These are phyloP conservation scores for Noturus placidus DNA, from an alignment of 2,113 vertebrate species.

Conservation along the genomic window DNA sequence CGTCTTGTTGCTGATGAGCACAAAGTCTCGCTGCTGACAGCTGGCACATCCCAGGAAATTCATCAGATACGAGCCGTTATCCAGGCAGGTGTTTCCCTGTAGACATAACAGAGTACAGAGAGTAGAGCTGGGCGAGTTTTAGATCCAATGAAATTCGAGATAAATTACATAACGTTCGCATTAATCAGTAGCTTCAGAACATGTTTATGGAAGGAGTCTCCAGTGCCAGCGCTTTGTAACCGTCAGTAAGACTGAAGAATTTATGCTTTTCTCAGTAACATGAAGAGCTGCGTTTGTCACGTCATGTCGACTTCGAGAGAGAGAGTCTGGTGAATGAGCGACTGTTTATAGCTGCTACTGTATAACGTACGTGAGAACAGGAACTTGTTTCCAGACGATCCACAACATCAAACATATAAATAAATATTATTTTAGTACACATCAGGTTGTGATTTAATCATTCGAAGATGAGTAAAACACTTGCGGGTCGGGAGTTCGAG, in stretches of 20 bases:
- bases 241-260: neutral
- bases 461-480: neutral
- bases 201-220: too few relatives aligned
- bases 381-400: neutral
- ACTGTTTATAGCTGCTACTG: neutral
- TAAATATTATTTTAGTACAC: neutral
- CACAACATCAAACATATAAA: neutral
- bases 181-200: neutral
- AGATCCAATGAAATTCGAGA: neutral
- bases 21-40: constrained; percentile 86
- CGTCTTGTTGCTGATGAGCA: constrained; percentile 82
- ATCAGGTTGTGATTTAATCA: neutral
- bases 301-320: neutral
- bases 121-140: neutral
- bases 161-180: neutral
- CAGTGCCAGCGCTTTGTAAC: neutral
- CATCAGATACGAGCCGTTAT: constrained; percentile 88
- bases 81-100: constrained; percentile 88
- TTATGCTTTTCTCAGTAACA: neutral
- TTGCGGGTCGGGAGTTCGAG: too few relatives aligned
- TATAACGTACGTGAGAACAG: neutral
- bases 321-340: too few relatives aligned
- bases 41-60: constrained; percentile 85
- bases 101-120: neutral
- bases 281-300: neutral